Conservation (phyloP, 2,888 invertebrate genomes). For the Athrips mouffetella region DNA sequence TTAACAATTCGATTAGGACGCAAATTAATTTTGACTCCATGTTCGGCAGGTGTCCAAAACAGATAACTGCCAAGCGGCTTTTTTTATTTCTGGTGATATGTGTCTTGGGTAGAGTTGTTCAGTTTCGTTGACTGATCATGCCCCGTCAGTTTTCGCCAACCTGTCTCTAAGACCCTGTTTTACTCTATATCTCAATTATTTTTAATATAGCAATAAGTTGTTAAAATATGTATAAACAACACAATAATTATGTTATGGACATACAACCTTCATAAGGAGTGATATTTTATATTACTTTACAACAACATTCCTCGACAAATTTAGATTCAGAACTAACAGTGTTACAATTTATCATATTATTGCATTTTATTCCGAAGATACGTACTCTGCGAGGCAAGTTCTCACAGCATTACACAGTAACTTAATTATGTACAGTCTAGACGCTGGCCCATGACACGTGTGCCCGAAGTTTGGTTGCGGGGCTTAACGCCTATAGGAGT, state of each 20-base stretch:
- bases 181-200: conserved; percentile 56
- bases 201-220: conserved; percentile 61
- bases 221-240: conserved; percentile 66
- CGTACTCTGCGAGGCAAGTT: conserved; percentile 10
- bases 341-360: conserved; percentile 10
- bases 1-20: no score
- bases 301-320: conserved; percentile 47
- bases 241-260: conserved; percentile 68
- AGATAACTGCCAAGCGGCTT: no score
- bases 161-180: no score
- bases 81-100: no score
- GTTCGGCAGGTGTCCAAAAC: no score
- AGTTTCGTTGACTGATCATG: no score
- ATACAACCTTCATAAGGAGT: conserved; percentile 74
- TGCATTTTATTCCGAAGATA: conserved; percentile 12
- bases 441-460: no score
- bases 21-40: no score
- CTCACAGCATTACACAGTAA: conserved; percentile 6
- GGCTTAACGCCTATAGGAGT: no score
- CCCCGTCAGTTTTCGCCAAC: no score
- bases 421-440: conserved; percentile 2
- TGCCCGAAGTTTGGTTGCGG: no score
- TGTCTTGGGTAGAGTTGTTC: no score
- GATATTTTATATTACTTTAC: conserved; percentile 49
- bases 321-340: conserved; percentile 15